Evolutionary conservation across 2,113 vertebrate species (phyloP), one percentile per base, ranked within the genome.

Genomic region (Pseudorhombus dupliciocellatus): DNA sequence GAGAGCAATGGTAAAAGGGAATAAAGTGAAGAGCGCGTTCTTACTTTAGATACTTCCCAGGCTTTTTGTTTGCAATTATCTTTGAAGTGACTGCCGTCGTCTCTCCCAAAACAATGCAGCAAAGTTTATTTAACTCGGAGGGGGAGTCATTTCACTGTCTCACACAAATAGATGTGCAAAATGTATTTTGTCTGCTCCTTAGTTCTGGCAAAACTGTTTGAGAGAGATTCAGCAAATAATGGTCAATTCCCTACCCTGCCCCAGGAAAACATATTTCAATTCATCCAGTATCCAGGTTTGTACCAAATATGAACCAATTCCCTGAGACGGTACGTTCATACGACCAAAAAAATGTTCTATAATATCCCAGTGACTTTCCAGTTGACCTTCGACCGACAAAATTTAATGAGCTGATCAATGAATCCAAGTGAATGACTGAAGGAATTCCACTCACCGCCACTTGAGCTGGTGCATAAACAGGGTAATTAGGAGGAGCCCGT

Each of bases 1-100:
- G 53, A 75, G 73, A 70, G 53, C 73, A 70, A 75, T 65, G 77
- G 59, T 87, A 77, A 84, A 84, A 79, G 81, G 77, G 76, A 82
- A 37, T 37, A 64, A 57, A 83, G 50, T 70, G 62, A 70, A 66
- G 57, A 81, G 51, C 44, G 66, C 2, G 7, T 55, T 72, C 18
- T 30, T 40, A 66, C 37, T 69, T 70, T 22, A 14, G 21, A 59
- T 46, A 7, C 64, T 66, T 37, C 31, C 31, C 44, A 9, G 58
- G 52, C 42, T 40, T 79, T 81, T 75, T 70, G 24, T 83, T 65
- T 77, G 15, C 0, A 37, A 69, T 74, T 73, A 40, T 46, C 55
- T 79, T 66, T 63, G 26, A 78, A 50, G 26, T 31, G 59, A 70
- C 66, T 67, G 52, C n/a, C 12, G 59, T 60, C 60, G 21, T 31